Conservation (phyloP, 2,888 invertebrate species). For the Pammene fasciana region DNA sequence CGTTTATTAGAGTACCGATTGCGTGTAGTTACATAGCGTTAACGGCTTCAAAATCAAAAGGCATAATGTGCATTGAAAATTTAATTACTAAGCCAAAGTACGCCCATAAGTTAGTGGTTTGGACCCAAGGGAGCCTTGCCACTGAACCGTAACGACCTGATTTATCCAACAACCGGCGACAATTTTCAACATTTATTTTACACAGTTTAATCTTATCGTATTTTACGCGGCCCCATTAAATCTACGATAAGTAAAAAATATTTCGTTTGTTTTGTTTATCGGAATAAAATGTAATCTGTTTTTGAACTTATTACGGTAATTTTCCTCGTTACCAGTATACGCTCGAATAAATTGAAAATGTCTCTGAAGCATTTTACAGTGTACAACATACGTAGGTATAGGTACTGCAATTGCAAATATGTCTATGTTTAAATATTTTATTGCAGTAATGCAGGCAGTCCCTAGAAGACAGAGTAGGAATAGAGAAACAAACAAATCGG, state of each 20-base stretch:
- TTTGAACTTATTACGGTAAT: conserved; percentile 14
- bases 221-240: conserved; percentile 21
- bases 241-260: conserved; percentile 16
- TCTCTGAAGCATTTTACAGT: neutral
- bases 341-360: conserved; percentile 10
- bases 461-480: no score
- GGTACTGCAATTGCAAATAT: neutral
- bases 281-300: conserved; percentile 15
- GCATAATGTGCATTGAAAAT: conserved; percentile 4
- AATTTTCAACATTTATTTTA: conserved; percentile 17
- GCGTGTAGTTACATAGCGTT: no score
- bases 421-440: no score
- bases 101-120: conserved; percentile 7
- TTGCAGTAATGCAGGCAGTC: no score
- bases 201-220: conserved; percentile 30
- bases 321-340: conserved; percentile 1
- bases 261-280: conserved; percentile 24
- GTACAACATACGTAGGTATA: neutral
- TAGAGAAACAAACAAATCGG: no score
- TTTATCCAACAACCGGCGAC: conserved; percentile 23
- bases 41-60: neutral
- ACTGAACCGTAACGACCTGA: conserved; percentile 26
- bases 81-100: conserved; percentile 14
- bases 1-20: no score
- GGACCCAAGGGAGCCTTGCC: conserved; percentile 13